Evolutionary conservation across 2,888 invertebrate genomes (phyloP).

Genomic region (Sphaeridia pumilis): DNA sequence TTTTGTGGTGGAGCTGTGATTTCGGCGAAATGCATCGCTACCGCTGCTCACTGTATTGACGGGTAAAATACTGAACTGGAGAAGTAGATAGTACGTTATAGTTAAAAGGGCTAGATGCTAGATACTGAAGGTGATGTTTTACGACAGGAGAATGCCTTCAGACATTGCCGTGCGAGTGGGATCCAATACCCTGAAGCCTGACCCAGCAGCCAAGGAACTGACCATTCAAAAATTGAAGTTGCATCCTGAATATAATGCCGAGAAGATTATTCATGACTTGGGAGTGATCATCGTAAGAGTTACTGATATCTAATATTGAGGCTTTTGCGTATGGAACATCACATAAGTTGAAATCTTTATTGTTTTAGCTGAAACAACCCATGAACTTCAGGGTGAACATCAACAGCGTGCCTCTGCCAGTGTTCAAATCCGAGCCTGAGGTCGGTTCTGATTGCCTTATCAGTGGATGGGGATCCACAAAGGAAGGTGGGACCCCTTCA

Average conservation of each 20-base stretch:
- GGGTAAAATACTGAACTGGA: slow-evolving; percentile 21
- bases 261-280: slow-evolving; percentile 30
- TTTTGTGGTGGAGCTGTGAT: slow-evolving; percentile 30
- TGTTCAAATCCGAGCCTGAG: slow-evolving; percentile 19
- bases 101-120: too few relatives aligned
- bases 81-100: too few relatives aligned
- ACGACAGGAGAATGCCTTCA: slow-evolving; percentile 18
- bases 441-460: slow-evolving; percentile 16
- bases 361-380: slow-evolving; percentile 20
- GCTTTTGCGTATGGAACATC: neutral
- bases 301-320: neutral
- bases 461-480: slow-evolving; percentile 32
- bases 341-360: neutral
- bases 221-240: slow-evolving; percentile 20
- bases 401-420: slow-evolving; percentile 26
- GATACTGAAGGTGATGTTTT: too few relatives aligned
- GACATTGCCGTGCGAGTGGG: slow-evolving; percentile 31
- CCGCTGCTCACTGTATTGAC: slow-evolving; percentile 33
- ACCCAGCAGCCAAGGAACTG: slow-evolving; percentile 18
- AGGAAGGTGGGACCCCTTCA: slow-evolving; percentile 29
- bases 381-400: slow-evolving; percentile 24
- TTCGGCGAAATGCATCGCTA: slow-evolving; percentile 21
- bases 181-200: slow-evolving; percentile 23
- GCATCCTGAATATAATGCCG: slow-evolving; percentile 29
- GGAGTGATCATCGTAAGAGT: slow-evolving; percentile 23